Evolutionary conservation across 1,140 invertebrate species (phyloP), one percentile per base, ranked within the genome.

Genomic region (Anadara kagoshimensis): DNA sequence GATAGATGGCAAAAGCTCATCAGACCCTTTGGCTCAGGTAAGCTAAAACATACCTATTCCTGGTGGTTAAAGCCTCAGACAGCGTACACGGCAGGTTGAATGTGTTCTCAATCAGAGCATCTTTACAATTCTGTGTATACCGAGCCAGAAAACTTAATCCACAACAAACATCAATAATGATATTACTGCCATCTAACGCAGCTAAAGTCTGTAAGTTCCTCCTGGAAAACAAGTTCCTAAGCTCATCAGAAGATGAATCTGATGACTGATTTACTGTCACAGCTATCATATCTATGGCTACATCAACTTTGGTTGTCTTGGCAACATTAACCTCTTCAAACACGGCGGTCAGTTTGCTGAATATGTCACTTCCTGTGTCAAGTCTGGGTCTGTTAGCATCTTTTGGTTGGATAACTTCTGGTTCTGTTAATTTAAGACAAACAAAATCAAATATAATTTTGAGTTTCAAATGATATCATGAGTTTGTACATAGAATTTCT

Each of bases 91-190:
- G 93, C 54, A 94, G 85, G 73, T 90, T 90, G 81, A 92, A 93
- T 71, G 89, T 91, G 85, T 92, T 94, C 81, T 92, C 93, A 81
- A 90, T 92, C 78, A 92, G 90, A 75, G 92, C 93, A 76, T 93
- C 93, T 88, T 92, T 93, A 86, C 93, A 93, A 80, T 93, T 92
- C 63, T 91, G 89, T 56, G 93, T 92, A 81, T 95, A 96, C 56
- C 93, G 91, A 63, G 93, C 93, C 24, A 97, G 91, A 78, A 94
- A 93, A 0, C 94, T 93, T 75, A 96, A 90, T 26, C 80, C 78
- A 0, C 93, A 90, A 85, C 95, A 96, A 76, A 95, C 92, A 75
- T 95, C 93, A 41, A 96, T 89, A n/a, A 96, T 87, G 20, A 93
- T 93, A 76, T 94, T 93, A 10, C 94, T 94, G n/a, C 94, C 95